These are phyloP conservation scores for Sinocyclocheilus anophthalmus DNA, from an alignment of 2,113 vertebrate species.

Conservation along the genomic window DNA sequence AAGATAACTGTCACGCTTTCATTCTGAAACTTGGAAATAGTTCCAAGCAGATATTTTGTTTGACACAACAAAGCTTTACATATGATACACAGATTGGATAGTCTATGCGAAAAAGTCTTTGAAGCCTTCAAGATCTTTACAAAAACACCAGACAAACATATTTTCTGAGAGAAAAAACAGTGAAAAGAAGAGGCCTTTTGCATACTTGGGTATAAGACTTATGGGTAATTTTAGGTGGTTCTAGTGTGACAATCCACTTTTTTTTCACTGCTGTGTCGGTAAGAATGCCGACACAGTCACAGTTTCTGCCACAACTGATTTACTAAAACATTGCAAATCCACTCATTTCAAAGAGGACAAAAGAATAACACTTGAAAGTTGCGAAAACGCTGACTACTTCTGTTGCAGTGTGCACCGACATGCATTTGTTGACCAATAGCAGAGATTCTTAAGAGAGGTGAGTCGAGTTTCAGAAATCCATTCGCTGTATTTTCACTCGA, in stretches of 20 bases:
- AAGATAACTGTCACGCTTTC: background rate
- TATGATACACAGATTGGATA: background rate
- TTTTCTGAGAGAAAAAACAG: background rate
- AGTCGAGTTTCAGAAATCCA: background rate
- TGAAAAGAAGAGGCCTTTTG: background rate
- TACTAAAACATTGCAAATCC: no score
- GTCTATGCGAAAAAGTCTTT: background rate
- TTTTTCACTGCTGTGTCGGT: background rate
- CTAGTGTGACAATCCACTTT: background rate
- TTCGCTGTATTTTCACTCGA: background rate
- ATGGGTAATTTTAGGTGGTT: conserved; percentile 6
- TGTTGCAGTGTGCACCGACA: background rate
- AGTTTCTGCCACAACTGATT: no score
- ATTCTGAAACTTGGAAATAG: background rate
- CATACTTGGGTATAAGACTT: background rate
- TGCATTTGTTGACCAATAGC: background rate
- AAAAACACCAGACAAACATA: background rate
- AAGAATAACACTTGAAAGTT: background rate
- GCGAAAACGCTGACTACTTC: background rate
- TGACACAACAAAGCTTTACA: background rate
- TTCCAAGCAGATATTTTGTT: background rate
- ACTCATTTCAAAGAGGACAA: background rate
- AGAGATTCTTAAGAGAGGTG: background rate
- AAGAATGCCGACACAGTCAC: no score
- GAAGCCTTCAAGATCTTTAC: background rate